These are phyloP conservation scores for Plagodis pulveraria DNA, from an alignment of 2,888 invertebrate genomes.

Conservation along the genomic window DNA sequence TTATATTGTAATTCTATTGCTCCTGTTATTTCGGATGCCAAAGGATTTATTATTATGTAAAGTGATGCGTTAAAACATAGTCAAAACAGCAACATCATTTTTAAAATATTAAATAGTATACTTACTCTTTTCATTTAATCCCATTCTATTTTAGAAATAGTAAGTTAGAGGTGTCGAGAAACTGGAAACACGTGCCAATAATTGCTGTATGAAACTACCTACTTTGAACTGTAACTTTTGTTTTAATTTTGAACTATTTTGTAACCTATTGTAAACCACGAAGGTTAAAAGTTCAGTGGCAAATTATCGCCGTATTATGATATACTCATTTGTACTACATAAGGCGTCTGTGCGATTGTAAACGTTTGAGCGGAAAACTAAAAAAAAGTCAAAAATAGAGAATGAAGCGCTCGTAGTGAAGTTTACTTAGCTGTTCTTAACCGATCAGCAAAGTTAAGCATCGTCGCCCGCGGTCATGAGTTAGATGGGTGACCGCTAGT, in stretches of 20 bases:
- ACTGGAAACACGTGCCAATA: slow-evolving; percentile 63
- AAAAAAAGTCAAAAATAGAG: too few relatives aligned
- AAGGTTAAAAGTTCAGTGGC: slow-evolving; percentile 13
- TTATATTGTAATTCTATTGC: too few relatives aligned
- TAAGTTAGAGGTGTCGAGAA: slow-evolving; percentile 52
- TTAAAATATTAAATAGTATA: slow-evolving; percentile 6
- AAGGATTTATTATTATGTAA: too few relatives aligned
- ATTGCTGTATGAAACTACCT: slow-evolving; percentile 58
- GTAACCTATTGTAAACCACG: slow-evolving; percentile 12
- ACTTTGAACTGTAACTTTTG: slow-evolving; percentile 45
- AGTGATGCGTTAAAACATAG: neutral
- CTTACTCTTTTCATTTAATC: slow-evolving; percentile 18
- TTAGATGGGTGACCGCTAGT: too few relatives aligned
- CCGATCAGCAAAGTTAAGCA: too few relatives aligned
- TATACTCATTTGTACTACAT: slow-evolving; percentile 16
- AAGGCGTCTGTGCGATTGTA: neutral
- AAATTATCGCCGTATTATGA: slow-evolving; percentile 8
- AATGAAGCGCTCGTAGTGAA: too few relatives aligned
- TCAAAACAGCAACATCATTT: too few relatives aligned
- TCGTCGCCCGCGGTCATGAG: too few relatives aligned
- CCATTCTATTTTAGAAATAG: slow-evolving; percentile 41
- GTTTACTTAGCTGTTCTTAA: too few relatives aligned
- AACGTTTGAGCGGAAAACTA: neutral
- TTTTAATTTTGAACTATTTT: slow-evolving; percentile 27
- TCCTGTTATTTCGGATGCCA: too few relatives aligned